Evolutionary conservation across 64 coral and sea anemone genomes (phyloP), one percentile per base, ranked within the genome.

Genomic region (Platygyra sinensis): DNA sequence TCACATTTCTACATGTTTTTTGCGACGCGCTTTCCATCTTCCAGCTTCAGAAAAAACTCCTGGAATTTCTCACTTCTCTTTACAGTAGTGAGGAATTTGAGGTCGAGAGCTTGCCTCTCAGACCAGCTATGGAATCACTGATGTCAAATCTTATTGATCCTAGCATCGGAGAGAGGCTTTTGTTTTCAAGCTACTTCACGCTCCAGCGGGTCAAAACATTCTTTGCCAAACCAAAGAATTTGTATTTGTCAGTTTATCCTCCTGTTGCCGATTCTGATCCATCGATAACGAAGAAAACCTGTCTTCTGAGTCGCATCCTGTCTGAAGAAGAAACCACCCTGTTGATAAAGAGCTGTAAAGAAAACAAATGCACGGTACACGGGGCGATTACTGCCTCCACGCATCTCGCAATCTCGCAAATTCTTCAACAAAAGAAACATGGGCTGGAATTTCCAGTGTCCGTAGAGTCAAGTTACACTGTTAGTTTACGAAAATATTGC

Each of bases 311-410:
- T 18, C 32, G 73, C 55, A 51, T 10, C 0, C 62, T 93, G n/a
- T n/a, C n/a, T n/a, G n/a, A n/a, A n/a, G n/a, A n/a, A n/a, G n/a
- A n/a, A n/a, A n/a, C n/a, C n/a, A 12, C 82, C 86, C 72, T 38
- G 19, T n/a, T 93, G 38, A 74, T 75, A 7, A 76, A 65, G 82
- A 82, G 30, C 63, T 93, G 92, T 17, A 93, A 83, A 28, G 22
- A 72, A 7, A 93, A 64, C 65, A 81, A 81, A 42, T 93, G 86
- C 75, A 75, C 92, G 32, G 92, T 93, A 16, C 78, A 93, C 74
- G 86, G 83, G 15, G 75, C 85, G 13, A 83, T 93, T 16, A 76
- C 80, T 36, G 92, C 92, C 39, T 61, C 82, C 42, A 81, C 87
- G 88, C 42, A 81, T 78, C 7, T 75, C 31, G 92, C 92, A 2